phyloP scores from a whole-genome alignment of 2,797 vertebrate genomes.

The Enteromius mattozi region DNA sequence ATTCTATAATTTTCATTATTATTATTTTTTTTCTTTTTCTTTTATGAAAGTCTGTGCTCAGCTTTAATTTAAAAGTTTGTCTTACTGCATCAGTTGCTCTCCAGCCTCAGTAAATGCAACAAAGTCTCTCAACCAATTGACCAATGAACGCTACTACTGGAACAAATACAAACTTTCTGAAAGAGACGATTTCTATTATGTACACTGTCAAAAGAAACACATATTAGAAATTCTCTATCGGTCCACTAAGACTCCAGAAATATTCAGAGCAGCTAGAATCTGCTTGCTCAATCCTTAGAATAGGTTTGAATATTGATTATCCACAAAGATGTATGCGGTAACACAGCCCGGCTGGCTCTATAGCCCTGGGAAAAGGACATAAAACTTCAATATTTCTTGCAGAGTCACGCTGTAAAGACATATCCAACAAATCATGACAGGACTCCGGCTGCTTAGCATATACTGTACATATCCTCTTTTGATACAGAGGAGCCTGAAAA shows the following conservation, averaged over 20 bases:
- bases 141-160: neutral
- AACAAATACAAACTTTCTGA: neutral
- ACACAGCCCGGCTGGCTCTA: neutral
- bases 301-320: slow-evolving; percentile 45
- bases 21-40: too few relatives aligned
- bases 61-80: neutral
- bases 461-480: neutral
- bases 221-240: slow-evolving; percentile 5
- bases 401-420: slow-evolving; percentile 19
- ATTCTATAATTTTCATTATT: neutral
- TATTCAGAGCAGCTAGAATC: slow-evolving; percentile 11
- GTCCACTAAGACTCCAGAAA: slow-evolving; percentile 7
- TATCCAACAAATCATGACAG: slow-evolving; percentile 15
- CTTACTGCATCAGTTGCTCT: neutral
- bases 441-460: slow-evolving; percentile 13
- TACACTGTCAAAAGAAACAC: neutral
- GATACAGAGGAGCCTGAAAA: neutral
- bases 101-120: neutral
- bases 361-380: slow-evolving; percentile 25
- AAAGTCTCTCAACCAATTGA: too few relatives aligned
- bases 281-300: slow-evolving; percentile 37
- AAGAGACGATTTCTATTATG: neutral
- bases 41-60: neutral
- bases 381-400: slow-evolving; percentile 28
- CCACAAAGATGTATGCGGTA: slow-evolving; percentile 19